Conservation (phyloP, 2,113 vertebrate species). For the Pterocles burchelli region DNA sequence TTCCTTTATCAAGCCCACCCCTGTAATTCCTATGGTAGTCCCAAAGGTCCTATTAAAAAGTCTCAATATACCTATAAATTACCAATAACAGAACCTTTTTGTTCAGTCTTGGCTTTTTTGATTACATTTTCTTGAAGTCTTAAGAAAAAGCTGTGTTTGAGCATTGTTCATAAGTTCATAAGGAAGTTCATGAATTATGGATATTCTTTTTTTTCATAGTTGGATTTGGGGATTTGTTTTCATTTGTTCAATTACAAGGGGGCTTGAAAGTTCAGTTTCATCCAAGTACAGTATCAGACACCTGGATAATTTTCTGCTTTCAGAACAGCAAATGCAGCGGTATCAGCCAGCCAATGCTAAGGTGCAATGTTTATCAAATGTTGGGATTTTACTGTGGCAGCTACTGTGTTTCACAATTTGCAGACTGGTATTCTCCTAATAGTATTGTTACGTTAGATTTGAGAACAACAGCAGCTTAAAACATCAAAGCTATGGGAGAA, state of each 20-base stretch:
- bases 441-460: neutral
- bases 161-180: neutral
- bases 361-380: neutral
- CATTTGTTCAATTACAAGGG: neutral
- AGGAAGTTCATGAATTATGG: neutral
- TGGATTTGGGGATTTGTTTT: neutral
- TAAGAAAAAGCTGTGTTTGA: neutral
- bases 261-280: neutral
- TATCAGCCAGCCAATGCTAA: neutral
- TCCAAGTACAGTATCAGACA: neutral
- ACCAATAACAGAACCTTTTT: neutral
- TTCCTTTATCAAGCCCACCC: neutral
- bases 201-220: neutral
- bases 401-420: neutral
- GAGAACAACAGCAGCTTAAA: neutral
- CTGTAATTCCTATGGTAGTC: neutral
- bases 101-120: neutral
- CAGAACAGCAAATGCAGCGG: neutral
- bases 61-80: neutral
- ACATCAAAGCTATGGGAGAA: neutral
- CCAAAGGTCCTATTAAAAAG: neutral
- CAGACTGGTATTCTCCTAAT: neutral
- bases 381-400: neutral
- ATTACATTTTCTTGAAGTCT: neutral
- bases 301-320: neutral